A percentile compares a stretch with the other conserved stretches of the same genome.
Conservation (phyloP, 2,888 invertebrate species). For the Sipha maydis region DNA sequence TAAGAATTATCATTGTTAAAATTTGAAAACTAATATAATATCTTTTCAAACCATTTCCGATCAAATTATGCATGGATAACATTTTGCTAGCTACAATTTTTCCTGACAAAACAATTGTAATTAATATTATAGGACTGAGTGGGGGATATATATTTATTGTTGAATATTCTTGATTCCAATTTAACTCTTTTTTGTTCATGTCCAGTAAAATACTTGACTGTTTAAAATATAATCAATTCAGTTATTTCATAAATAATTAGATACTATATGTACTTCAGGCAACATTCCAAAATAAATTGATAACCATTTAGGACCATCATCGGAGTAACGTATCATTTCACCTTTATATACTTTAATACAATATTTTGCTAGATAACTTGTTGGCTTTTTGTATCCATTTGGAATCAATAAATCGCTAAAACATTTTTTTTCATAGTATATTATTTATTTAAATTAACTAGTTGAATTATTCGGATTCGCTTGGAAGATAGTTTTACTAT, state of each 20-base stretch:
- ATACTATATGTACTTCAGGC: slow-evolving; percentile 12
- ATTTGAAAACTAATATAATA: neutral
- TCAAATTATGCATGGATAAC: slow-evolving; percentile 40
- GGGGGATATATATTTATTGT: slow-evolving; percentile 46
- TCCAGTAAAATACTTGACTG: slow-evolving; percentile 39
- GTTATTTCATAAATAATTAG: neutral
- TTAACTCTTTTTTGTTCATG: slow-evolving; percentile 7
- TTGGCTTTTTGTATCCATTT: slow-evolving; percentile 34
- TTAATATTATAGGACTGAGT: slow-evolving; percentile 30
- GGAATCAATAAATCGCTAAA: slow-evolving; percentile 35
- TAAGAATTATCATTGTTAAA: neutral
- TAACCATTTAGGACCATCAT: slow-evolving; percentile 14
- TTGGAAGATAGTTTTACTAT: too few species aligned
- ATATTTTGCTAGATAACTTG: slow-evolving; percentile 47
- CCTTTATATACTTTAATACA: slow-evolving; percentile 33
- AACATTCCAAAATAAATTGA: slow-evolving; percentile 44
- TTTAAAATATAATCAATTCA: neutral
- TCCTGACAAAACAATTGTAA: slow-evolving; percentile 11
- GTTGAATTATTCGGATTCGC: too few species aligned
- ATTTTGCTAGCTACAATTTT: slow-evolving; percentile 19
- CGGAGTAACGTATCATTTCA: neutral
- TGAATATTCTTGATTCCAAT: slow-evolving; percentile 44
- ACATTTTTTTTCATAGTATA: neutral
- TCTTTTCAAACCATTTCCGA: neutral
- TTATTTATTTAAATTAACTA: too few species aligned